phyloP scores from a whole-genome alignment of 2,797 vertebrate genomes.

The Trichosurus vulpecula region DNA sequence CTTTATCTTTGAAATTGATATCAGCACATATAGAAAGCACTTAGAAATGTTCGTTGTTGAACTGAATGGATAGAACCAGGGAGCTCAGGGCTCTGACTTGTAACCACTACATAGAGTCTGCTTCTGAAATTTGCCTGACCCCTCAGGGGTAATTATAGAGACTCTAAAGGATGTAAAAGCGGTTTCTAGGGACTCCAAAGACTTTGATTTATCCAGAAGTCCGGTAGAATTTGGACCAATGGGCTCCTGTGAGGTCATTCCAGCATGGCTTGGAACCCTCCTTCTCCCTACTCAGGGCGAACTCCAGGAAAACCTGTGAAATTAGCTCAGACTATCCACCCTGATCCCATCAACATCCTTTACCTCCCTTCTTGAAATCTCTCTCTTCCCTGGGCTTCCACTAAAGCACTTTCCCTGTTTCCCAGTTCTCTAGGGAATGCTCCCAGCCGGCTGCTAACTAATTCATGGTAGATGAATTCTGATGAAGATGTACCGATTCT shows the following conservation, averaged over 20 bases:
- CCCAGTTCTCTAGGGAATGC: background rate
- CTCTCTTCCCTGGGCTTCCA: background rate
- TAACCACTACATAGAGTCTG: background rate
- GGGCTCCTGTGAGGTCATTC: background rate
- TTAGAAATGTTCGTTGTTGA: background rate
- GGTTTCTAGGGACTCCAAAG: background rate
- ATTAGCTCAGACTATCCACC: background rate
- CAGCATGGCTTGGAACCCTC: background rate
- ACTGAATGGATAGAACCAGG: background rate
- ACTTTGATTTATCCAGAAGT: background rate
- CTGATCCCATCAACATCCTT: background rate
- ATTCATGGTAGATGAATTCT: background rate
- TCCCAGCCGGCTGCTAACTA: background rate
- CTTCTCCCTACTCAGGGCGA: background rate
- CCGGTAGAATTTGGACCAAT: background rate
- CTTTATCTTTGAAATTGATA: background rate
- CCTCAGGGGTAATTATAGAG: background rate
- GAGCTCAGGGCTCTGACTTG: background rate
- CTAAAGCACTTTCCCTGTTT: background rate
- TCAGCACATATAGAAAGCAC: background rate
- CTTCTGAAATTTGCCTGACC: background rate
- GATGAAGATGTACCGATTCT: background rate
- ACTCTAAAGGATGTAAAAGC: background rate
- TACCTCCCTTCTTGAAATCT: background rate
- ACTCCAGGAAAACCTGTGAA: background rate